A percentile compares a stretch with the other conserved stretches of the same genome.
These are phyloP conservation scores for Arion vulgaris DNA, from an alignment of 1,140 invertebrate species.

Conservation along the genomic window DNA sequence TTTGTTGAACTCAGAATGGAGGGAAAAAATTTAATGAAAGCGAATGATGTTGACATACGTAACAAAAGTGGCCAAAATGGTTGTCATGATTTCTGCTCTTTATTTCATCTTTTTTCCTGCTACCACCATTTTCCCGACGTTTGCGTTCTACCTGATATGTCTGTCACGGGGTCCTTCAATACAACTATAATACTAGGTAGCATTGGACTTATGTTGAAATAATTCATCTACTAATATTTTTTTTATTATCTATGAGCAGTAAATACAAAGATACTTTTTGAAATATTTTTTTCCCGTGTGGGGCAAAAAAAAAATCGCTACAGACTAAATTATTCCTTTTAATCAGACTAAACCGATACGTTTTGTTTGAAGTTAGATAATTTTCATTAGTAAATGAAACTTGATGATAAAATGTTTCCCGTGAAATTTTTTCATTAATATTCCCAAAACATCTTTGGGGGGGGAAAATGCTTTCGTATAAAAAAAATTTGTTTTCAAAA, in stretches of 20 bases:
- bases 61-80: not conserved
- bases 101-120: not conserved
- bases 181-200: not conserved
- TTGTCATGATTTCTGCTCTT: not conserved
- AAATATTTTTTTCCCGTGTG: not conserved
- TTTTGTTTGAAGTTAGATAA: too few species aligned
- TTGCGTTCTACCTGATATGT: not conserved
- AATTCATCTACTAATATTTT: not conserved
- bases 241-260: not conserved
- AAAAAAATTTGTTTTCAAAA: too few species aligned
- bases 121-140: not conserved
- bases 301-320: too few species aligned
- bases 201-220: not conserved
- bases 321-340: too few species aligned
- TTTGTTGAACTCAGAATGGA: not conserved
- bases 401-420: too few species aligned
- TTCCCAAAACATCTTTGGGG: too few species aligned
- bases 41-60: not conserved
- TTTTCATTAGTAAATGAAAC: too few species aligned
- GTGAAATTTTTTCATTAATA: too few species aligned
- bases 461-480: too few species aligned
- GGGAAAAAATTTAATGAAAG: not conserved
- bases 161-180: not conserved
- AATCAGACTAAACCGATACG: too few species aligned
- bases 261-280: not conserved